Conservation (phyloP, 2,888 invertebrate species). For the Scaptomyza flava region DNA sequence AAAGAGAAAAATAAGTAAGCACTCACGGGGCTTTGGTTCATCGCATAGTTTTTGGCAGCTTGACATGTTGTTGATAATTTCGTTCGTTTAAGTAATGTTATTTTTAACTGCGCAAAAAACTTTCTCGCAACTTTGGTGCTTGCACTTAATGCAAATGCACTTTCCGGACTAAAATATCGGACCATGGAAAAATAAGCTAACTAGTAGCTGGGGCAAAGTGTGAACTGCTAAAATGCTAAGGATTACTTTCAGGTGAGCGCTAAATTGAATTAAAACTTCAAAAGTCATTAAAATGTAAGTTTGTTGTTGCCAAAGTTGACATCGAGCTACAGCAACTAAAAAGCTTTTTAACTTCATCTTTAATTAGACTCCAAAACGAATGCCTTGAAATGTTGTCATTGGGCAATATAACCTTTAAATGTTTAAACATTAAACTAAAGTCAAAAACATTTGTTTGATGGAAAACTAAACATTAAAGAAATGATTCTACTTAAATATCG, state of each 20-base stretch:
- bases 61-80: conserved; percentile 71
- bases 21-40: conserved; percentile 21
- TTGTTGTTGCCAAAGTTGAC: conserved; percentile 40
- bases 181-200: conserved; percentile 26
- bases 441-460: conserved; percentile 24
- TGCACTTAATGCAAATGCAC: conserved; percentile 60
- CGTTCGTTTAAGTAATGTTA: conserved; percentile 57
- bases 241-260: conserved; percentile 59
- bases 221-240: conserved; percentile 34
- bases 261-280: conserved; percentile 71
- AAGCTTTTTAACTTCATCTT: conserved; percentile 51
- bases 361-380: conserved; percentile 43
- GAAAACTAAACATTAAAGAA: conserved; percentile 4
- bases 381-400: conserved; percentile 17
- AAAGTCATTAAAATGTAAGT: conserved; percentile 67
- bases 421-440: conserved; percentile 8
- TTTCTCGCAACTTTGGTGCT: conserved; percentile 41
- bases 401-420: too few relatives aligned
- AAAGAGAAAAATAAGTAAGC: conserved; percentile 8
- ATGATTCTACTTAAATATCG: neutral
- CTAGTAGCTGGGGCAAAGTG: conserved; percentile 8
- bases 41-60: conserved; percentile 68
- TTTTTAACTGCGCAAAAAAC: conserved; percentile 50
- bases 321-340: conserved; percentile 27
- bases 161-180: conserved; percentile 41